A percentile compares a stretch with the other conserved stretches of the same genome.
Evolutionary conservation across 2,797 vertebrate species (phyloP).

Genomic region (Coregonus suidteri): DNA sequence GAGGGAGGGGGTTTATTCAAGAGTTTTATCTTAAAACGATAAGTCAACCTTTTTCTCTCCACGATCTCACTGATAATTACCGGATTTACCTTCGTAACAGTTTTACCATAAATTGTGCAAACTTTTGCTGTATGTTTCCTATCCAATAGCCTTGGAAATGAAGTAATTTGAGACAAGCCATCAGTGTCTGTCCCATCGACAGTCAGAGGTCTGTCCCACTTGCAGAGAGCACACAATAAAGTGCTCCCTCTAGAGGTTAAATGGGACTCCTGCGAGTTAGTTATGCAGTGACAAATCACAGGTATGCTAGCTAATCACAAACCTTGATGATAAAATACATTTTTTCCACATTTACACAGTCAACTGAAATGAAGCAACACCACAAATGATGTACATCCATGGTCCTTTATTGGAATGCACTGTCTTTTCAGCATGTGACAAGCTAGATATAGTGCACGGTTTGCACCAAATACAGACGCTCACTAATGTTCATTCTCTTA

Average conservation of each 20-base stretch:
- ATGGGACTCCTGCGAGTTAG: neutral
- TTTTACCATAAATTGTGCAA: neutral
- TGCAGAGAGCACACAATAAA: too few relatives aligned
- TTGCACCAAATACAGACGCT: constrained; percentile 45
- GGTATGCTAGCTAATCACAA: neutral
- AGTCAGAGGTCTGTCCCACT: neutral
- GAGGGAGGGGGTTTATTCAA: too few relatives aligned
- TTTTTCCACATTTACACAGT: neutral
- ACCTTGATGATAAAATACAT: neutral
- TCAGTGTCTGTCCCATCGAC: too few relatives aligned
- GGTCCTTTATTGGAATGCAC: constrained; percentile 72
- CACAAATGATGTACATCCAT: constrained; percentile 31
- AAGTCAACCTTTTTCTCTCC: too few relatives aligned
- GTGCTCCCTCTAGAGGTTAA: neutral
- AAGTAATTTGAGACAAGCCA: too few relatives aligned
- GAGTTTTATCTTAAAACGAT: too few relatives aligned
- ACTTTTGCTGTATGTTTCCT: neutral
- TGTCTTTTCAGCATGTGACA: constrained; percentile 50
- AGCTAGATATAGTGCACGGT: constrained; percentile 62
- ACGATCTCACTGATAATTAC: too few relatives aligned
- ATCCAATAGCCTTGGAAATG: too few relatives aligned
- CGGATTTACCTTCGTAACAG: neutral
- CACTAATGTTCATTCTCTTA: constrained; percentile 21
- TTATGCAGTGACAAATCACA: neutral
- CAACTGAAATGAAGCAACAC: constrained; percentile 10